Base-by-base conservation (phyloP, 2,888 invertebrate genomes). In the Thymelicus sylvestris region DNA sequence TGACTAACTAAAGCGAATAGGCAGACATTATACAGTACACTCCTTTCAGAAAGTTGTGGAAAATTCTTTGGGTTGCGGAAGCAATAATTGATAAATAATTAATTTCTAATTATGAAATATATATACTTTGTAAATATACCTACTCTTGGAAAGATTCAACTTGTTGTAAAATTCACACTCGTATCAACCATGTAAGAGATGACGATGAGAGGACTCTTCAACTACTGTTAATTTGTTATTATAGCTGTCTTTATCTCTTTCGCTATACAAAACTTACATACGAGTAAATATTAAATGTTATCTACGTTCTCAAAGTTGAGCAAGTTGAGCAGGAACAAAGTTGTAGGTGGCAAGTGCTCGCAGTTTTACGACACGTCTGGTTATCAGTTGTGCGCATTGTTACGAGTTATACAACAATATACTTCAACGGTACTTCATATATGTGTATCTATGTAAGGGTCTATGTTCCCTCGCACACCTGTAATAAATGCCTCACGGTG, bases 351-450 rank as follows among this genome's bases (percentile, higher is more conserved):
- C 62, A 66, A 66, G 66, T 61, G 72, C 73, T 72, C 68, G 73
- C 90, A 91, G 88, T 91, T 90, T 89, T 89, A 88, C 87, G 90
- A 89, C 88, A 88, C 86, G 88, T 86, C 84, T 83, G 86, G 89
- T 91, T 91, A 91, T 91, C 90, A 87, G 87, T 81, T 86, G 84
- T 82, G 84, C 81, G 80, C 79, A 81, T 81, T 80, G 79, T 80
- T 81, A 66, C 61, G 66, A 71, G 70, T 71, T 71, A 52, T 61
- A 66, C 66, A 71, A 71, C 70, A 71, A 48, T 70, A 63, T 70
- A 71, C 71, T 71, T 61, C 61, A 41, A 61, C 55, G 19, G 15
- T 66, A 47, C 48, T 63, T 13, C 38, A 55, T 57, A 38, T 63
- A 55, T 41, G 44, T 59, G 78, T 81, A 86, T 82, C 85, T 88